Evolutionary conservation across 1,140 invertebrate species (phyloP).

Genomic region (Lucilia cuprina): DNA sequence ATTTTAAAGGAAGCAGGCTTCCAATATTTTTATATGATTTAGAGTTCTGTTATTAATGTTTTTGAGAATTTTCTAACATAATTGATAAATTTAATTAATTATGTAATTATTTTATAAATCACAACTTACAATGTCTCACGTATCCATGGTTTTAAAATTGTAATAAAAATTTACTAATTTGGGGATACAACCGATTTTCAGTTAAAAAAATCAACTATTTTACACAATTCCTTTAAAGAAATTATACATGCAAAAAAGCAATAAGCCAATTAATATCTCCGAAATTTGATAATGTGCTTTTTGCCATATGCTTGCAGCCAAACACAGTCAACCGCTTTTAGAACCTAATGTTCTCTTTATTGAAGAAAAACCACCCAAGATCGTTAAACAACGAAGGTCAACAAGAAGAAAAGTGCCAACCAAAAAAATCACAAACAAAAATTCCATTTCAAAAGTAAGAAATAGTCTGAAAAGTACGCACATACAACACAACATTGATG

Average conservation of each 20-base stretch:
- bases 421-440: background rate
- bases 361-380: slow-evolving; percentile 25
- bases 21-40: too few relatives aligned
- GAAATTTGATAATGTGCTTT: slow-evolving; percentile 20
- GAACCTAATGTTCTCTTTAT: slow-evolving; percentile 23
- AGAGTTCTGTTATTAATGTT: too few relatives aligned
- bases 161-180: too few relatives aligned
- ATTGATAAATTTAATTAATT: too few relatives aligned
- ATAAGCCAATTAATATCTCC: background rate
- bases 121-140: too few relatives aligned
- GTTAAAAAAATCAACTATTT: too few relatives aligned
- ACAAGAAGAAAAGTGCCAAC: background rate
- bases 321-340: background rate
- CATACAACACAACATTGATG: background rate
- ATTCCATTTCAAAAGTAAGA: background rate
- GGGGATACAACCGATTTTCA: too few relatives aligned
- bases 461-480: background rate
- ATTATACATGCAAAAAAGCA: background rate
- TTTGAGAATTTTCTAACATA: too few relatives aligned
- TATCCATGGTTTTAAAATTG: too few relatives aligned
- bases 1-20: too few relatives aligned
- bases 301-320: slow-evolving; percentile 22
- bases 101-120: too few relatives aligned
- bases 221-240: background rate
- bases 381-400: background rate